Base-by-base conservation (phyloP, 2,113 vertebrate genomes). In the Gallinago jamesoni region DNA sequence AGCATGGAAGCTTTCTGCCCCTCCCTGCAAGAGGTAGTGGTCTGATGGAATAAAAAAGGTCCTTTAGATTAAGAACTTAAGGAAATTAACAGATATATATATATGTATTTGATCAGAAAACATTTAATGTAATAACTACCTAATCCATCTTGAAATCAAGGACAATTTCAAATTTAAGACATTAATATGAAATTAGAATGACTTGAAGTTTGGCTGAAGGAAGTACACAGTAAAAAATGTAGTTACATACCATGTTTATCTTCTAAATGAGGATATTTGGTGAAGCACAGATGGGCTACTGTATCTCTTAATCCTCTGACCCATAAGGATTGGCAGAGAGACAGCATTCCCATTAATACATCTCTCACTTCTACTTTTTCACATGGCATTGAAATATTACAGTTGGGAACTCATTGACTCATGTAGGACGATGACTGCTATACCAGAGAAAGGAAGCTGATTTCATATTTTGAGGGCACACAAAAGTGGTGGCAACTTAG, bases 241-340 rank as follows among this genome's bases (percentile, higher is more conserved):
- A 67, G 68, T 93, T 91, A 81, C 48, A 60, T 72, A 73, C 25
- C 76, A 84, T 77, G 68, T 75, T 84, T 93, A 75, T 78, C 84
- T 93, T 63, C 47, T 84, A 91, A 89, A 81, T 78, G 43, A 87
- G 93, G 87, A 47, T 91, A 81, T 6, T 84, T 43, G 69, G 69
- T 81, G 82, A 91, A 91, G 74, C 56, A 89, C 81, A 97, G 90
- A 93, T 95, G 92, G 84, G 57, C 80, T 84, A 87, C 69, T 78
- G 31, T 82, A 70, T 82, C 91, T 93, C 18, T 50, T 91, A 84
- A 91, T 91, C 64, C 57, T 93, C 84, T 89, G 90, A 91, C 93
- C 93, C 87, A 63, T 59, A 91, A 89, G 47, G 69, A 84, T 75
- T 87, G 84, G 69, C 90, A 93, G 52, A 55, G 73, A 95, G 76